Conservation (phyloP, 2,888 invertebrate species). For the Isoperla grammatica region DNA sequence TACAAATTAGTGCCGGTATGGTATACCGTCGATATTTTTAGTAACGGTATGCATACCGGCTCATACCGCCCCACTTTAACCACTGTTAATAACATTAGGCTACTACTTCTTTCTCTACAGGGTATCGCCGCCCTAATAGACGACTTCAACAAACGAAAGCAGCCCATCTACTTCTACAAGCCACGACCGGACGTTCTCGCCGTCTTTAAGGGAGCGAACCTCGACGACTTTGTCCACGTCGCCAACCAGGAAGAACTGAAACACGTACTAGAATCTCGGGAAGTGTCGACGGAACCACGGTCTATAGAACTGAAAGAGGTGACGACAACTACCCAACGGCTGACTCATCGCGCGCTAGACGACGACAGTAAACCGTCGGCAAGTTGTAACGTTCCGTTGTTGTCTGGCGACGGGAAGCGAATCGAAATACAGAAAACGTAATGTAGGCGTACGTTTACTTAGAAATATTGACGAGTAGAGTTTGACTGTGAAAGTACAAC, state of each 20-base stretch:
- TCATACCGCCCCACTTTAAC: no score
- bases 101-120: slow-evolving; percentile 41
- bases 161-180: slow-evolving; percentile 64
- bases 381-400: neutral
- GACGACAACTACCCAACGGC: neutral
- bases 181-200: slow-evolving; percentile 60
- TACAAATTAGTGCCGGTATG: no score
- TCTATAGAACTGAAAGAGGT: neutral
- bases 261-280: slow-evolving; percentile 43
- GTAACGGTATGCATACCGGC: no score
- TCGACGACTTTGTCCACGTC: slow-evolving; percentile 56
- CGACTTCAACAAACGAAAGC: slow-evolving; percentile 64
- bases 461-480: no score
- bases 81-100: no score
- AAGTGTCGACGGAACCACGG: slow-evolving; percentile 38
- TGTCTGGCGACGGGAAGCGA: neutral
- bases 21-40: no score
- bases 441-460: no score
- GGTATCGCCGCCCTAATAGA: slow-evolving; percentile 71
- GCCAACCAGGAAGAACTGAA: slow-evolving; percentile 56
- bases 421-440: neutral
- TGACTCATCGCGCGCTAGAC: neutral
- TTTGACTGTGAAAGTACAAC: no score
- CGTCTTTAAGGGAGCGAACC: slow-evolving; percentile 62
- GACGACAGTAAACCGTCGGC: neutral